Conservation (phyloP, 2,113 vertebrate genomes). For the Nycticorax nycticorax region DNA sequence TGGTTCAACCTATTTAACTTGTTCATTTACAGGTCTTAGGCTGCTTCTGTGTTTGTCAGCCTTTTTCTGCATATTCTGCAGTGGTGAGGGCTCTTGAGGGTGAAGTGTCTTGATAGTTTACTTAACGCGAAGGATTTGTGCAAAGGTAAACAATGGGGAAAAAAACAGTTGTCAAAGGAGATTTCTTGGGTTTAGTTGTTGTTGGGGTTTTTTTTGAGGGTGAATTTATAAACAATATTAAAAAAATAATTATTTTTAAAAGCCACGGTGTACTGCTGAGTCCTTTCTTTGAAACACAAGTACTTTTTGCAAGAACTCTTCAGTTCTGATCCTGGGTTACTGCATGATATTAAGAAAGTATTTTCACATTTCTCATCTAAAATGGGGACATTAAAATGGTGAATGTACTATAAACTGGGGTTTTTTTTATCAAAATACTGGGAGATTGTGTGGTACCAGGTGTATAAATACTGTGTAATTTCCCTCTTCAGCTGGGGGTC, state of each 20-base stretch:
- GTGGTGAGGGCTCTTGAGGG: background rate
- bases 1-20: background rate
- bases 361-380: background rate
- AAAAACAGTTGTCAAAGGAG: background rate
- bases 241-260: background rate
- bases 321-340: background rate
- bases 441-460: background rate
- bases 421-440: background rate
- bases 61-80: background rate
- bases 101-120: background rate
- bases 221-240: background rate
- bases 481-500: background rate
- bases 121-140: background rate
- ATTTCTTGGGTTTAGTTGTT: background rate
- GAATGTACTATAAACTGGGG: background rate
- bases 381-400: background rate
- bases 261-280: background rate
- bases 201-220: background rate
- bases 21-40: background rate
- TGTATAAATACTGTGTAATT: background rate
- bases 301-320: background rate
- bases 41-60: background rate
- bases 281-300: background rate
- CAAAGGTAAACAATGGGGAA: background rate
- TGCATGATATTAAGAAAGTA: background rate